Conservation (phyloP, 2,113 vertebrate genomes). For the Donacobius atricapilla region DNA sequence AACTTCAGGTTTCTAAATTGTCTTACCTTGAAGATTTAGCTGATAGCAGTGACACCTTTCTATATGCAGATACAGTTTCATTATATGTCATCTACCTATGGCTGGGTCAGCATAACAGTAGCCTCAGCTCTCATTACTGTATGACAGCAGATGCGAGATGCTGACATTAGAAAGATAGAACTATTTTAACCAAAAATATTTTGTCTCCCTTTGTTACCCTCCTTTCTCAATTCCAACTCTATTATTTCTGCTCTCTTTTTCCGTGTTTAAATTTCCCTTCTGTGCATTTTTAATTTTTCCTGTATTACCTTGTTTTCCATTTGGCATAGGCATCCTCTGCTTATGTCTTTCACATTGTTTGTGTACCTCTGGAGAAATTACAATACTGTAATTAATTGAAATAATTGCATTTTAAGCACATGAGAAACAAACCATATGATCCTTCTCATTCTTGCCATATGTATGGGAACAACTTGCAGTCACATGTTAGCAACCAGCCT, state of each 20-base stretch:
- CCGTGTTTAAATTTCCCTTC: conserved; percentile 11
- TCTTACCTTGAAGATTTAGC: neutral
- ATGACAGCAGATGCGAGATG: neutral
- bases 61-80: neutral
- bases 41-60: neutral
- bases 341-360: conserved; percentile 33
- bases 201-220: neutral
- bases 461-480: neutral
- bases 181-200: neutral
- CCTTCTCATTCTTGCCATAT: neutral
- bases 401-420: conserved; percentile 24
- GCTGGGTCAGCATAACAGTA: neutral
- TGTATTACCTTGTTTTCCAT: conserved; percentile 2
- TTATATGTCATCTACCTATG: neutral
- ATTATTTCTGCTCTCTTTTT: neutral
- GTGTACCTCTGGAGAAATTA: conserved; percentile 1
- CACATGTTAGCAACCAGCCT: neutral
- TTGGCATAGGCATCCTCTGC: neutral
- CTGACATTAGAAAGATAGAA: neutral
- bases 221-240: neutral
- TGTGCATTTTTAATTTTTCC: neutral
- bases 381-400: conserved; percentile 30
- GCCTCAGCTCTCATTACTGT: conserved; percentile 24
- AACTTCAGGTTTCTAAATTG: neutral
- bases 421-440: conserved; percentile 23